Conservation (phyloP, 2,113 vertebrate genomes). For the Gambusia holbrooki region DNA sequence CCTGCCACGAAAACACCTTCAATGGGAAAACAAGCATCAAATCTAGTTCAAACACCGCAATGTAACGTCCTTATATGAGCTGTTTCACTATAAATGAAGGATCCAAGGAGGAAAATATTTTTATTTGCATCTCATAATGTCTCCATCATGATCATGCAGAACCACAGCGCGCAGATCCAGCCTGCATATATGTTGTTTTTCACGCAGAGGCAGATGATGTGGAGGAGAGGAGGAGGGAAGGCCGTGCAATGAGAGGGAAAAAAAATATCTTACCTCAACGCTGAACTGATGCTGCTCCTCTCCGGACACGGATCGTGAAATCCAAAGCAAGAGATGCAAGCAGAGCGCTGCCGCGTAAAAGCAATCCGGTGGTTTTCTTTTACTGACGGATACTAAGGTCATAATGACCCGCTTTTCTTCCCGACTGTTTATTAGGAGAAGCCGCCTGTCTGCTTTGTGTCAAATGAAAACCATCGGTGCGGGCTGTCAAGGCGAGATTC, state of each 20-base stretch:
- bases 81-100: slow-evolving; percentile 46
- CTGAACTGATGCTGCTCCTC: slow-evolving; percentile 90
- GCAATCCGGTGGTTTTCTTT: slow-evolving; percentile 76
- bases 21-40: slow-evolving; percentile 17
- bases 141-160: slow-evolving; percentile 1
- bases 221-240: slow-evolving; percentile 58
- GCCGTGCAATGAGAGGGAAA: slow-evolving; percentile 1
- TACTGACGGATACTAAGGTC: slow-evolving; percentile 75
- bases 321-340: slow-evolving; percentile 90
- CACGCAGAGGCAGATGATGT: slow-evolving; percentile 46
- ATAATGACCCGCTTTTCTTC: slow-evolving; percentile 76
- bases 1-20: slow-evolving; percentile 25
- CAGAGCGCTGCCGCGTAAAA: slow-evolving; percentile 82
- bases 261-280: slow-evolving; percentile 91
- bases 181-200: slow-evolving; percentile 21
- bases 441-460: slow-evolving; percentile 74
- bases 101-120: neutral
- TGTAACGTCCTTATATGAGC: slow-evolving; percentile 58
- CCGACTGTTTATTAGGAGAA: slow-evolving; percentile 73
- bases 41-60: slow-evolving; percentile 51
- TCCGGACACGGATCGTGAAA: slow-evolving; percentile 88
- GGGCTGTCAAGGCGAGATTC: slow-evolving; percentile 55
- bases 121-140: slow-evolving; percentile 25
- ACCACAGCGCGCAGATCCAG: neutral
- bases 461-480: slow-evolving; percentile 69